Evolutionary conservation across 2,888 invertebrate genomes (phyloP).

Genomic region (Eumacrocentrus americanus): DNA sequence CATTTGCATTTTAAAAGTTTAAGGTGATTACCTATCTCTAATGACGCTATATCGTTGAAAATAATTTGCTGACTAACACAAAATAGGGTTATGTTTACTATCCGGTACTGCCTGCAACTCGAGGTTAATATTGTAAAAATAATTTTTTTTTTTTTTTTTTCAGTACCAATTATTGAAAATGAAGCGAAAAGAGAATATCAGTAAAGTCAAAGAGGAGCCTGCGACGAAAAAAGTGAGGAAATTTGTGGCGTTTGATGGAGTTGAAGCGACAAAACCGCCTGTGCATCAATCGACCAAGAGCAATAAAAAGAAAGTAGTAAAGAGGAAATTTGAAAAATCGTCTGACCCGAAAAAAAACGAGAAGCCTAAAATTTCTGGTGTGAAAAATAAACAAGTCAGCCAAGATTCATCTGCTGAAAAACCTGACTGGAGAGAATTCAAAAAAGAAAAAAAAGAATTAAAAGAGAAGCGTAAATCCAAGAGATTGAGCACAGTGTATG

Average conservation of each 20-base stretch:
- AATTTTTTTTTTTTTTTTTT: background rate
- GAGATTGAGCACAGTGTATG: slow-evolving; percentile 62
- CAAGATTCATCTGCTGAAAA: too few species aligned
- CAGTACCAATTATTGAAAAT: slow-evolving; percentile 27
- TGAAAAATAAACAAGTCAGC: slow-evolving; percentile 12
- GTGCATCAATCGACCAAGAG: background rate
- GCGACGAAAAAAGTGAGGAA: background rate
- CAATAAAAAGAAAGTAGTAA: background rate
- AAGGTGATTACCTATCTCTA: too few species aligned
- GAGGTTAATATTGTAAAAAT: background rate
- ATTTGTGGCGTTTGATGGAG: background rate
- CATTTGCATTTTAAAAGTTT: background rate
- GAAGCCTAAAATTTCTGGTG: slow-evolving; percentile 6
- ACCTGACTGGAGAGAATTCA: slow-evolving; percentile 77
- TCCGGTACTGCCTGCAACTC: too few species aligned
- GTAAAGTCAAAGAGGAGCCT: background rate
- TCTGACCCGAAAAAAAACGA: slow-evolving; percentile 17
- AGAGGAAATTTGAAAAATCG: slow-evolving; percentile 25
- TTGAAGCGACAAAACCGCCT: background rate
- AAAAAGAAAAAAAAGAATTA: slow-evolving; percentile 76
- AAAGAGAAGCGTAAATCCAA: slow-evolving; percentile 71
- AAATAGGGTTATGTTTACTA: background rate
- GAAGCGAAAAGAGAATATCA: slow-evolving; percentile 26
- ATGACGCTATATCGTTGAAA: background rate
- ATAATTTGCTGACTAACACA: too few species aligned